Percentiles rank a stretch among this genome's conserved stretches.
phyloP scores from a whole-genome alignment of 2,797 vertebrate species.

The Eulemur mongoz region DNA sequence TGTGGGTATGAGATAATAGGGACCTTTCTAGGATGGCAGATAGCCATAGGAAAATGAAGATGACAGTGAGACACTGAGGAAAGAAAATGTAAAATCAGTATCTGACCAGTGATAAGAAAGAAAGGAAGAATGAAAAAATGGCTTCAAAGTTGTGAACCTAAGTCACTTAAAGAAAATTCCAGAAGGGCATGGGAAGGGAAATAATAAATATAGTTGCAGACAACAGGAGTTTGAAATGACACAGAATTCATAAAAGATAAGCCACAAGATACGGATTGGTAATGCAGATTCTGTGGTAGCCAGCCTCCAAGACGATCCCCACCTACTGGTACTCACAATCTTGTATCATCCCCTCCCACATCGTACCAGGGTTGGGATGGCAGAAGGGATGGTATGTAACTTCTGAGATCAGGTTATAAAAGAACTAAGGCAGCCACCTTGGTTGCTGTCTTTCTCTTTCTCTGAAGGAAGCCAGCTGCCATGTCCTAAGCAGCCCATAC shows the following conservation, averaged over 20 bases:
- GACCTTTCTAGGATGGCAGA: not conserved
- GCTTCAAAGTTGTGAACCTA: not conserved
- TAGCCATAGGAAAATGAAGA: not conserved
- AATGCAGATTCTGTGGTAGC: not conserved
- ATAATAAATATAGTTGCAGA: not conserved
- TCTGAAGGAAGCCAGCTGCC: not conserved
- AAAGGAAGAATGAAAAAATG: not conserved
- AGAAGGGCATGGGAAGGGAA: not conserved
- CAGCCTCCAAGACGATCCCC: not conserved
- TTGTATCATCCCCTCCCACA: not conserved
- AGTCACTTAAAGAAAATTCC: not conserved
- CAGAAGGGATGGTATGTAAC: not conserved
- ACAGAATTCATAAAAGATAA: not conserved
- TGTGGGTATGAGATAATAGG: not conserved
- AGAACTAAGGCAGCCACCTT: not conserved
- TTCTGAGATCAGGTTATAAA: not conserved
- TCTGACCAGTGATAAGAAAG: not conserved
- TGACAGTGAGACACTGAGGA: not conserved
- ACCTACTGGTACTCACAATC: not conserved
- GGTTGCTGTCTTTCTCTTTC: not conserved
- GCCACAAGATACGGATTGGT: not conserved
- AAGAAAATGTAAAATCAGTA: slow-evolving; percentile 43
- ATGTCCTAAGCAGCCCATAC: not conserved
- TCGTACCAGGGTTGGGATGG: accelerated
- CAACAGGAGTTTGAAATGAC: not conserved